Conservation (phyloP, 2,113 vertebrate genomes). For the Passer montanus region DNA sequence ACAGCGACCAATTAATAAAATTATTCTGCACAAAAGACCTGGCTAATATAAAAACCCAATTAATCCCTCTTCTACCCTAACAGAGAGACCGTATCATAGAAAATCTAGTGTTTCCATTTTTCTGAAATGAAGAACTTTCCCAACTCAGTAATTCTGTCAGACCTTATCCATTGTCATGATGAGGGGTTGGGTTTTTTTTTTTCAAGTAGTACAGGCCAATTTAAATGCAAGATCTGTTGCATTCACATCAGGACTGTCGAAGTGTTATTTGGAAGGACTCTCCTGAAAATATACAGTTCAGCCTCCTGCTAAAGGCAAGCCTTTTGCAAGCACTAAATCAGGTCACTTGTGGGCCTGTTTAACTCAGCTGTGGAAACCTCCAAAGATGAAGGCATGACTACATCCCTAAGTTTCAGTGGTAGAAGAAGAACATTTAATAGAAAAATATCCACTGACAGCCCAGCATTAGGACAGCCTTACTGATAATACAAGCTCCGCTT, state of each 20-base stretch:
- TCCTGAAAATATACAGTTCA: not conserved
- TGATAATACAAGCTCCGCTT: not conserved
- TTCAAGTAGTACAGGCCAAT: not conserved
- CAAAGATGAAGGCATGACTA: not conserved
- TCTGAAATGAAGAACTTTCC: not conserved
- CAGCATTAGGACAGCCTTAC: not conserved
- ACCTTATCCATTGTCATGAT: not conserved
- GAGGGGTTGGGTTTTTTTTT: not conserved
- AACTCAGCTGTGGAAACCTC: not conserved
- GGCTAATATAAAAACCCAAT: not conserved
- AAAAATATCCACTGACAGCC: not conserved
- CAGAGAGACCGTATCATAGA: not conserved
- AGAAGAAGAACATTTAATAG: not conserved
- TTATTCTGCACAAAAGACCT: not conserved
- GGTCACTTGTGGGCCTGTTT: not conserved
- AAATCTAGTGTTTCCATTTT: not conserved
- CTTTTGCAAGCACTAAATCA: not conserved
- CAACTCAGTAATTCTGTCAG: not conserved
- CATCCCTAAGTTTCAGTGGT: not conserved
- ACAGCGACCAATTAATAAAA: not conserved
- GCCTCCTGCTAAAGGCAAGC: not conserved
- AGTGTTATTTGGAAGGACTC: not conserved
- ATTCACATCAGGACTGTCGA: not conserved
- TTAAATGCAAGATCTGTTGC: not conserved
- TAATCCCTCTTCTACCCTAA: not conserved